phyloP scores from a whole-genome alignment of 2,113 vertebrate species.

The Lipotes vexillifer region DNA sequence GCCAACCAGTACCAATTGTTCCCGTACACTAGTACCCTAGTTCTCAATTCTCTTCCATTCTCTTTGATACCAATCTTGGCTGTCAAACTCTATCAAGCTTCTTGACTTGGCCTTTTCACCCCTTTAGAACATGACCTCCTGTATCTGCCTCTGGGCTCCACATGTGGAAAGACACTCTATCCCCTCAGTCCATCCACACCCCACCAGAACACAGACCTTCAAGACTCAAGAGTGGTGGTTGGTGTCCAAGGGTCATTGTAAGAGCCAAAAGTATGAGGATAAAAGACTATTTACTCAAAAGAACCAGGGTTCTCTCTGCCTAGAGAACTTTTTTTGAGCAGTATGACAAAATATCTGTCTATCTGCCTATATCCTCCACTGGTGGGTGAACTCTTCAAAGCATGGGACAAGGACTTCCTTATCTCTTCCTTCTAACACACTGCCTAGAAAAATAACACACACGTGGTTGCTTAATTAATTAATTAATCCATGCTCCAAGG shows the following conservation, averaged over 20 bases:
- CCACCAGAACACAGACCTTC: background rate
- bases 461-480: background rate
- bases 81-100: background rate
- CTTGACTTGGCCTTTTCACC: background rate
- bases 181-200: background rate
- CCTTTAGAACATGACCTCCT: background rate
- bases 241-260: background rate
- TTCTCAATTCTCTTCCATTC: background rate
- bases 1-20: background rate
- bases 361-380: background rate
- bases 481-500: constrained; percentile 9
- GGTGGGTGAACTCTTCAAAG: background rate
- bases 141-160: background rate
- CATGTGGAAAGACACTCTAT: background rate
- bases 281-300: background rate
- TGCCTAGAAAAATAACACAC: background rate
- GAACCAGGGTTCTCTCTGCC: background rate
- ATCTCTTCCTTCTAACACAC: background rate
- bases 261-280: background rate
- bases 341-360: background rate
- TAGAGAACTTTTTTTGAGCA: background rate
- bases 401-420: background rate
- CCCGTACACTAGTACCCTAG: background rate
- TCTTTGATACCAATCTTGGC: background rate
- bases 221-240: background rate